A percentile compares a stretch with the other conserved stretches of the same genome.
These are phyloP conservation scores for Pristionchus entomophagus DNA, from an alignment of 2,888 invertebrate genomes.

Conservation along the genomic window DNA sequence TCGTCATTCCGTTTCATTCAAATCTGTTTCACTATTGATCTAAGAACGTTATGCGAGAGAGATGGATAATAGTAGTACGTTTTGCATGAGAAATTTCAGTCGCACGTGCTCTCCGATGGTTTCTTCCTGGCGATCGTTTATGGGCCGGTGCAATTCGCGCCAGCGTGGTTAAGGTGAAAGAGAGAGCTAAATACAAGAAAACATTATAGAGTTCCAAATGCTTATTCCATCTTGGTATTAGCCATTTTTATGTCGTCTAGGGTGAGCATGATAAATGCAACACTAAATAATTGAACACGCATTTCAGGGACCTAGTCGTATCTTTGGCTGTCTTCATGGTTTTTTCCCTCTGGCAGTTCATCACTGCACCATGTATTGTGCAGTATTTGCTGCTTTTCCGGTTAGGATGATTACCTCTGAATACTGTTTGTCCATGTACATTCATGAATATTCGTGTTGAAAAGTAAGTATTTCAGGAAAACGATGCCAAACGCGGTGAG, in stretches of 20 bases:
- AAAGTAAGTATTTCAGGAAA: neutral
- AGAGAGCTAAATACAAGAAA: too few relatives aligned
- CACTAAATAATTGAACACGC: neutral
- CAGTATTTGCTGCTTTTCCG: slow-evolving; percentile 5
- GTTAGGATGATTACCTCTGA: neutral
- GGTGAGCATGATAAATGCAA: neutral
- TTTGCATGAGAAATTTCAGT: too few relatives aligned
- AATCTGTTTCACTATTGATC: too few relatives aligned
- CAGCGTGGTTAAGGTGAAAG: neutral
- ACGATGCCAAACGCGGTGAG: neutral
- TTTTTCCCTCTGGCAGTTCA: slow-evolving; percentile 28
- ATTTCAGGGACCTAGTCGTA: neutral
- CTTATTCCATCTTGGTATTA: too few relatives aligned
- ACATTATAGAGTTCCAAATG: too few relatives aligned
- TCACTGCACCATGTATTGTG: neutral
- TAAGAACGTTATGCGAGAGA: too few relatives aligned
- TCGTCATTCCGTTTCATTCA: too few relatives aligned
- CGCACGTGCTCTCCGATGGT: slow-evolving; percentile 3
- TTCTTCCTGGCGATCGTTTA: slow-evolving; percentile 20
- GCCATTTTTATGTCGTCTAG: too few relatives aligned
- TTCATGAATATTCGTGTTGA: too few relatives aligned
- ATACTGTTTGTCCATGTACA: too few relatives aligned
- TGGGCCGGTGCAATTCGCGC: neutral
- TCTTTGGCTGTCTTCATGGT: neutral
- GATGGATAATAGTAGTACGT: too few relatives aligned